A percentile compares a stretch with the other conserved stretches of the same genome.
phyloP scores from a whole-genome alignment of 30 jellyfish, hydroid and myxozoan genomes.

The Chrysaora quinquecirrha region DNA sequence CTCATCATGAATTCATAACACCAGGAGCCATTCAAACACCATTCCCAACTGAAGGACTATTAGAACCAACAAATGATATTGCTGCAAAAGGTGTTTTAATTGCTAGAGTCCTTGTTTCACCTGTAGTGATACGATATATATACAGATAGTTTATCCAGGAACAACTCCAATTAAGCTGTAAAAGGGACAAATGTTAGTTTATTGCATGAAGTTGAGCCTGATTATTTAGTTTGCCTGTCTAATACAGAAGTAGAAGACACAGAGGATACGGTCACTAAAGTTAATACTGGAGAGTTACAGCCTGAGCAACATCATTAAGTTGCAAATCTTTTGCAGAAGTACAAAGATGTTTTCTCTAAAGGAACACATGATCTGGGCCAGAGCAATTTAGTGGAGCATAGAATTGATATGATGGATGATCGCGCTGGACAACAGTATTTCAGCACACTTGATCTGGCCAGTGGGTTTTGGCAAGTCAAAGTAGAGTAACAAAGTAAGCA shows the following conservation, averaged over 20 bases:
- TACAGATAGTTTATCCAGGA: not conserved
- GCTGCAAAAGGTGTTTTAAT: not conserved
- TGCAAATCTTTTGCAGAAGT: not conserved
- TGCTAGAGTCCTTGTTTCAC: not conserved
- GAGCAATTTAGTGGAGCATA: not conserved
- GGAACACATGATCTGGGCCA: conserved; percentile 4
- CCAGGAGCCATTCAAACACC: conserved; percentile 8
- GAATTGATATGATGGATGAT: conserved; percentile 11
- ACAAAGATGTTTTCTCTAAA: not conserved
- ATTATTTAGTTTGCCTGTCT: not conserved
- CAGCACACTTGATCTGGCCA: conserved; percentile 13
- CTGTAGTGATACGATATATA: not conserved
- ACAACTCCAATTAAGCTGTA: not conserved
- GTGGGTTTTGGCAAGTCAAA: conserved; percentile 25
- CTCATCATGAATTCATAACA: not conserved
- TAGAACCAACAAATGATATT: not conserved
- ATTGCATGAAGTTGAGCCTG: conserved; percentile 6
- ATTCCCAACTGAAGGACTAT: not conserved
- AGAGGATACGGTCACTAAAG: not conserved
- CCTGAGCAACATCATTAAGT: not conserved
- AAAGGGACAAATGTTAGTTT: not conserved
- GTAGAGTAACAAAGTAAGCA: conserved; percentile 5
- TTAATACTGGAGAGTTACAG: not conserved
- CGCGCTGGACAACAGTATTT: conserved; percentile 9
- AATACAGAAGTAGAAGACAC: not conserved